Base-by-base conservation (phyloP, 2,888 invertebrate species). In the Nemotelus pantherinus region DNA sequence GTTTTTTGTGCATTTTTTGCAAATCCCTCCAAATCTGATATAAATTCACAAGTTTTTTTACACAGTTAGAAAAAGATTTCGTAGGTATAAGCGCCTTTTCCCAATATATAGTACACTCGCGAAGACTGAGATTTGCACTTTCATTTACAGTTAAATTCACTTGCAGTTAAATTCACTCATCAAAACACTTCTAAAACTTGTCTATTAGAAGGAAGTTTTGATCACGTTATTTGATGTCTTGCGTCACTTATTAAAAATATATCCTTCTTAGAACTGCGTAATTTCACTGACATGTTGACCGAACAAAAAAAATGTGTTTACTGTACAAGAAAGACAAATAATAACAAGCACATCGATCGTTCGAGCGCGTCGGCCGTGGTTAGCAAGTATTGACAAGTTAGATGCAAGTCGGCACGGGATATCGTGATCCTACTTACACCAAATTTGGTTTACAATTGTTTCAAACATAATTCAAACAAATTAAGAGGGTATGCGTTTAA, bases 391-490 rank as follows among this genome's bases (percentile, higher is more conserved):
- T 50, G 53, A 50, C 53, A 50, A 50, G 53, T 50, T 50, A 5
- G 53, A 50, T 50, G 53, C 53, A 50, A 50, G 53, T 50, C 53
- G 53, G 53, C 53, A 50, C 53, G 53, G 53, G 53, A n/a, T n/a
- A n/a, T n/a, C n/a, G n/a, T n/a, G n/a, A n/a, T n/a, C n/a, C n/a
- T n/a, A n/a, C n/a, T n/a, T n/a, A n/a, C n/a, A n/a, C n/a, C n/a
- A n/a, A n/a, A n/a, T n/a, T n/a, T n/a, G n/a, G n/a, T n/a, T n/a
- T n/a, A n/a, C n/a, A n/a, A n/a, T n/a, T n/a, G n/a, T n/a, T n/a
- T n/a, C n/a, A n/a, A n/a, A n/a, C n/a, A n/a, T n/a, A n/a, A n/a
- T n/a, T n/a, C n/a, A n/a, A n/a, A n/a, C n/a, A n/a, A n/a, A n/a
- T n/a, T n/a, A n/a, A n/a, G n/a, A n/a, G n/a, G n/a, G n/a, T n/a